Percentiles rank a stretch among this genome's conserved stretches.
These are phyloP conservation scores for Drosophila pectinifera DNA, from an alignment of 1,140 invertebrate genomes.

Conservation along the genomic window DNA sequence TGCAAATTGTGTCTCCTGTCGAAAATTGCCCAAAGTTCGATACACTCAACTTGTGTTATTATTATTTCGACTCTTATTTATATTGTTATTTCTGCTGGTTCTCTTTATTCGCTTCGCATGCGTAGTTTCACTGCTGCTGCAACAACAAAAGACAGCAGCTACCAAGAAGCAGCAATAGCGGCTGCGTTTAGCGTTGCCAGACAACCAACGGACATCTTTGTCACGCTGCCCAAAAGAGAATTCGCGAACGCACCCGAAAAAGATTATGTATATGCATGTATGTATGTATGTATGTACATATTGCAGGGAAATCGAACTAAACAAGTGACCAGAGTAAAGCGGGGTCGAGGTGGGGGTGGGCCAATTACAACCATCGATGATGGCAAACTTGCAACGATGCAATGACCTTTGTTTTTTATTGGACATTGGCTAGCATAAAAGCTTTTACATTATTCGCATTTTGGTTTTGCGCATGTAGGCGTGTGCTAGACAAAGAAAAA, in stretches of 20 bases:
- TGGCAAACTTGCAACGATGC: slow-evolving; percentile 2
- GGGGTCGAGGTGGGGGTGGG: neutral
- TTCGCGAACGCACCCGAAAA: slow-evolving; percentile 48
- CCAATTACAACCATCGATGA: slow-evolving; percentile 10
- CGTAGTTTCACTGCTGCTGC: slow-evolving; percentile 58
- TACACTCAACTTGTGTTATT: slow-evolving; percentile 51
- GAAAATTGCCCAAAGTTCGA: slow-evolving; percentile 45
- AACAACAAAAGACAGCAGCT: slow-evolving; percentile 46
- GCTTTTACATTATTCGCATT: slow-evolving; percentile 11
- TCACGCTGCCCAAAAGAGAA: slow-evolving; percentile 57
- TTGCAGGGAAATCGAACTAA: slow-evolving; percentile 22
- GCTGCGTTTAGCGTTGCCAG: slow-evolving; percentile 57
- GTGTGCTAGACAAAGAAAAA: slow-evolving; percentile 71
- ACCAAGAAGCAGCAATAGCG: slow-evolving; percentile 38
- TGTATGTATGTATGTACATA: neutral
- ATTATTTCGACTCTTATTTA: slow-evolving; percentile 59
- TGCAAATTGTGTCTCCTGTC: slow-evolving; percentile 28
- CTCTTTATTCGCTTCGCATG: slow-evolving; percentile 62
- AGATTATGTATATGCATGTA: slow-evolving; percentile 20
- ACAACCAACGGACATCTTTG: slow-evolving; percentile 39
- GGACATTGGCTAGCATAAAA: slow-evolving; percentile 11
- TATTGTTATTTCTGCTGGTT: slow-evolving; percentile 46
- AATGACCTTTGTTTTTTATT: slow-evolving; percentile 38
- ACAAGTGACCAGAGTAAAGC: neutral
- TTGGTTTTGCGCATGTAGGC: slow-evolving; percentile 21